Evolutionary conservation across 2,113 vertebrate genomes (phyloP).

Genomic region (Syngnathus scovelli): DNA sequence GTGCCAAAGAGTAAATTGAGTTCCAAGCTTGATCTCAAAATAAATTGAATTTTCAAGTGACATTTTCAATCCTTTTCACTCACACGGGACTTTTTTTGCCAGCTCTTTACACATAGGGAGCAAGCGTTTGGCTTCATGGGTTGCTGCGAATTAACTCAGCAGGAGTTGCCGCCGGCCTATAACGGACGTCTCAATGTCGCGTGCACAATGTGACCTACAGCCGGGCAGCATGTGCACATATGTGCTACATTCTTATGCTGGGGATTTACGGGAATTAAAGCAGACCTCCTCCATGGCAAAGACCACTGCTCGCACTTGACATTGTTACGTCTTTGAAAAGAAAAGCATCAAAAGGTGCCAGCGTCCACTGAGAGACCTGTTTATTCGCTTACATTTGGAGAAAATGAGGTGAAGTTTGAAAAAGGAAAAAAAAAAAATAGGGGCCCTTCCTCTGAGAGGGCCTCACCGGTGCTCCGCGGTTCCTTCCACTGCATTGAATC

Average conservation of each 20-base stretch:
- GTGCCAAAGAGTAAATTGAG: conserved; percentile 9
- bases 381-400: conserved; percentile 46
- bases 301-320: neutral
- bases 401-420: conserved; percentile 29
- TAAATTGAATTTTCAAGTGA: neutral
- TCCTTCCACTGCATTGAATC: conserved; percentile 73
- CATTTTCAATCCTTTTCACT: conserved; percentile 9
- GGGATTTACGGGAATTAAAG: conserved; percentile 3
- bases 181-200: neutral
- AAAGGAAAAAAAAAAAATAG: neutral
- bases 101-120: neutral
- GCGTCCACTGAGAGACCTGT: conserved; percentile 42
- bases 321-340: conserved; percentile 38
- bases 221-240: conserved; percentile 27
- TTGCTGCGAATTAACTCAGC: conserved; percentile 1
- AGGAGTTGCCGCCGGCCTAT: conserved; percentile 5
- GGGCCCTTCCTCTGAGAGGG: neutral
- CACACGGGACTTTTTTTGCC: neutral
- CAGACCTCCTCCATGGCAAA: neutral
- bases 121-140: conserved; percentile 1
- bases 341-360: conserved; percentile 60
- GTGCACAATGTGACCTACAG: conserved; percentile 1
- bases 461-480: conserved; percentile 48
- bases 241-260: conserved; percentile 8
- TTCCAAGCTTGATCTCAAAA: neutral